Evolutionary conservation across 2,113 vertebrate species (phyloP).

Genomic region (Neolamprologus modestus): DNA sequence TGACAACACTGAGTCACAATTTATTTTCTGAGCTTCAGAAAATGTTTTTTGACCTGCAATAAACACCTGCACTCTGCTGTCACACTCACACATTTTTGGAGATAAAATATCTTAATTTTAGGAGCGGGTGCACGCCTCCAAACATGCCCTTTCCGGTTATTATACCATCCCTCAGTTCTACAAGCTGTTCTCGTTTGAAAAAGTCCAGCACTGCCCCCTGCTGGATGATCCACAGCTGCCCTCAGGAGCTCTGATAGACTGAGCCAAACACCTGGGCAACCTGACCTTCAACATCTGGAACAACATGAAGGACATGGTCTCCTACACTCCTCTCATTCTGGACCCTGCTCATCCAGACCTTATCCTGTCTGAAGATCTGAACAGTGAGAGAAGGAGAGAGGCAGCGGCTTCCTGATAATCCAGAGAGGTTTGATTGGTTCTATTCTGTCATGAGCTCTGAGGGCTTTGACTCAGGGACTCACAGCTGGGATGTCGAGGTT

Average conservation of each 20-base stretch:
- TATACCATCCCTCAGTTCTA: rapidly evolving
- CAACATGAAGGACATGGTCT: neutral
- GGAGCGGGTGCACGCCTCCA: neutral
- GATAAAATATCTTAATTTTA: neutral
- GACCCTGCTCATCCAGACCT: neutral
- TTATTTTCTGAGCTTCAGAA: neutral
- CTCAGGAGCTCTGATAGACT: neutral
- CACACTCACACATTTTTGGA: neutral
- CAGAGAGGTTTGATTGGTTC: neutral
- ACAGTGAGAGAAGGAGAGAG: neutral
- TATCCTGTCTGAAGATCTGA: neutral
- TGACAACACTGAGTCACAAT: neutral
- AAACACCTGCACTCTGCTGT: neutral
- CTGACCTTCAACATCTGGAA: neutral
- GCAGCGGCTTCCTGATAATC: rapidly evolving
- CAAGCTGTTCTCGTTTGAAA: neutral
- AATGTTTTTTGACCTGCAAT: neutral
- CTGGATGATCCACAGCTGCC: neutral
- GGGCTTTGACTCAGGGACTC: neutral
- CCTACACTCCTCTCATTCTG: neutral
- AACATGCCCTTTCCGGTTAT: neutral
- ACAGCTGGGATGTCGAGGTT: neutral
- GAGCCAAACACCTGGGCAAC: neutral
- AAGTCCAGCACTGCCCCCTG: rapidly evolving
- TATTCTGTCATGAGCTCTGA: neutral